Percentiles rank a stretch among this genome's conserved stretches.
These are phyloP conservation scores for Drosophila prosaltans DNA, from an alignment of 1,140 invertebrate species.

Conservation along the genomic window DNA sequence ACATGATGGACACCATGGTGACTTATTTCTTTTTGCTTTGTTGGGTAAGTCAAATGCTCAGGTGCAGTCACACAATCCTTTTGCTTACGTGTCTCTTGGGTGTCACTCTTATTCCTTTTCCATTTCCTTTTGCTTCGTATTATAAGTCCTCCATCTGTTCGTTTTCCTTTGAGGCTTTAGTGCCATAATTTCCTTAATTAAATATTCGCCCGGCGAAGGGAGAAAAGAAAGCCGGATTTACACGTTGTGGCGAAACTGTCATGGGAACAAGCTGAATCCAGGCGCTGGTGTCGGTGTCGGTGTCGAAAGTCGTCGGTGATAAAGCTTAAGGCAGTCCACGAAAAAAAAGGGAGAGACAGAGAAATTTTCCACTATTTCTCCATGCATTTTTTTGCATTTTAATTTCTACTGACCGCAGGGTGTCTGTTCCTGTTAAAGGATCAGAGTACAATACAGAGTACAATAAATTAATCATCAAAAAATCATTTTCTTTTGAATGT, in stretches of 20 bases:
- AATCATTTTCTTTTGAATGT: too few relatives aligned
- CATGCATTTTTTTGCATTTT: not conserved
- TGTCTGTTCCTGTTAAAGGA: too few relatives aligned
- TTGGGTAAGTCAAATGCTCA: constrained; percentile 7
- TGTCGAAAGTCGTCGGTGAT: not conserved
- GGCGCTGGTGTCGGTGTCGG: not conserved
- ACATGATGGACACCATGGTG: constrained; percentile 40
- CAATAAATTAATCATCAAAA: too few relatives aligned
- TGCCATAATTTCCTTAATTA: constrained; percentile 56
- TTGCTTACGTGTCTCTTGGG: constrained; percentile 3
- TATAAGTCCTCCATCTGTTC: not conserved
- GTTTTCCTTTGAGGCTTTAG: constrained; percentile 21
- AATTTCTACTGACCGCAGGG: too few relatives aligned
- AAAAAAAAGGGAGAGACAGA: not conserved
- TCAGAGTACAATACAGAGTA: too few relatives aligned
- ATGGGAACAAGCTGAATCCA: constrained; percentile 3
- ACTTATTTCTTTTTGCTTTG: constrained; percentile 12
- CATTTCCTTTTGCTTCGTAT: not conserved
- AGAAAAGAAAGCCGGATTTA: constrained; percentile 17
- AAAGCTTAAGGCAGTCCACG: not conserved
- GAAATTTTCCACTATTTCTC: not conserved
- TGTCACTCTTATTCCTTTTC: not conserved
- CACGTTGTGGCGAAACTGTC: constrained; percentile 30
- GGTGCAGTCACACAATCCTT: constrained; percentile 21
- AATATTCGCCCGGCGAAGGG: constrained; percentile 40